phyloP scores from a whole-genome alignment of 1,140 invertebrate genomes.

The Pogonomyrmex californicus region DNA sequence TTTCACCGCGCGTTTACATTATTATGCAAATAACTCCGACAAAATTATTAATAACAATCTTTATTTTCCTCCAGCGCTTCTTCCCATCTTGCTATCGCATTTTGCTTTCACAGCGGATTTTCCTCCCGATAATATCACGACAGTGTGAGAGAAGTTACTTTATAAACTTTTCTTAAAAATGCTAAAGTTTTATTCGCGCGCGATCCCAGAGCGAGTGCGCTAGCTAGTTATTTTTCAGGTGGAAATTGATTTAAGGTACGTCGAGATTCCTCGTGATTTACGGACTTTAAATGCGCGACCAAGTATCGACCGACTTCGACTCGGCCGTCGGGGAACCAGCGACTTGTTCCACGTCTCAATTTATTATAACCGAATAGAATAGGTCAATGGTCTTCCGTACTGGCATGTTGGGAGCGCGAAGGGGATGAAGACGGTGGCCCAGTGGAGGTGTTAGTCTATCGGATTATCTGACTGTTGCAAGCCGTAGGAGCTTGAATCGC shows the following conservation, averaged over 20 bases:
- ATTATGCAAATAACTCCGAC: not conserved
- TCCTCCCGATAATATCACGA: conserved; percentile 21
- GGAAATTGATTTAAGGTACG: conserved; percentile 50
- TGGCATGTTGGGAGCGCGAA: conserved; percentile 5
- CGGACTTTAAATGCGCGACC: conserved; percentile 29
- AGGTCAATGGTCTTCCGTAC: conserved; percentile 55
- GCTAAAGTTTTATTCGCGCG: conserved; percentile 41
- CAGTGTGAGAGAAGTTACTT: conserved; percentile 12
- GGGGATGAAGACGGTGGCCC: conserved; percentile 64
- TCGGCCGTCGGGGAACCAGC: not conserved
- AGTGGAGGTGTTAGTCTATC: conserved; percentile 69
- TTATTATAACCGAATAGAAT: conserved; percentile 69
- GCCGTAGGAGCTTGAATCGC: conserved; percentile 7
- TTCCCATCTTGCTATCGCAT: not conserved
- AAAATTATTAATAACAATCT: conserved; percentile 14
- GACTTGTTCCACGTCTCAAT: conserved; percentile 37
- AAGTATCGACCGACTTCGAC: conserved; percentile 47
- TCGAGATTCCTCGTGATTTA: conserved; percentile 31
- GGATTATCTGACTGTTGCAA: conserved; percentile 63
- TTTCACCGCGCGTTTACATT: not conserved
- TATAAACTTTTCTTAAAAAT: conserved; percentile 35
- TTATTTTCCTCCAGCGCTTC: conserved; percentile 15
- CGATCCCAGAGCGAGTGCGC: not conserved
- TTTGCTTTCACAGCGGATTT: conserved; percentile 28
- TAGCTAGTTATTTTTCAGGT: conserved; percentile 34